These are phyloP conservation scores for Nilaparvata lugens DNA, from an alignment of 1,140 invertebrate species.

Conservation along the genomic window DNA sequence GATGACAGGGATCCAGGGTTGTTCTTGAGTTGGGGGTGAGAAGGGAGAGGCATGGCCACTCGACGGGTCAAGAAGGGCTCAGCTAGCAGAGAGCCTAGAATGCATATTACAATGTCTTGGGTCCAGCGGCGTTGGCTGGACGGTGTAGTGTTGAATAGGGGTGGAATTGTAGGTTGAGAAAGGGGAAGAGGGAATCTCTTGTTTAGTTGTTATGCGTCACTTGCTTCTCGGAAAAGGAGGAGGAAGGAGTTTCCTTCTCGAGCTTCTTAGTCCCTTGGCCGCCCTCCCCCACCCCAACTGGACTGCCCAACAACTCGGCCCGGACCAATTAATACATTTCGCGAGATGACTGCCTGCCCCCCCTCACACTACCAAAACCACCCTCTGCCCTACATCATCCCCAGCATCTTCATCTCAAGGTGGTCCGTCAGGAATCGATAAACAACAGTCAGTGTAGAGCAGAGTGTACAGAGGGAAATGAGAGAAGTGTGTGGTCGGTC, in stretches of 20 bases:
- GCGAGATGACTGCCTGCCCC: conserved; percentile 22
- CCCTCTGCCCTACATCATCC: conserved; percentile 1
- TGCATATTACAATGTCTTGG: conserved; percentile 23
- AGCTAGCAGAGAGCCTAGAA: conserved; percentile 3
- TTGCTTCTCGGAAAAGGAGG: neutral
- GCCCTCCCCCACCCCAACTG: neutral
- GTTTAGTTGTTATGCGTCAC: conserved; percentile 21
- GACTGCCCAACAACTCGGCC: conserved; percentile 10
- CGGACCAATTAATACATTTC: conserved; percentile 28
- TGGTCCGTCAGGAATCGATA: conserved; percentile 27
- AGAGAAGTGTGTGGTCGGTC: conserved; percentile 16
- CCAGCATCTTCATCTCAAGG: conserved; percentile 18
- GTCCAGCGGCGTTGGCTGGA: neutral
- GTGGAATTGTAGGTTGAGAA: neutral
- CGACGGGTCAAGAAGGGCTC: conserved; percentile 8
- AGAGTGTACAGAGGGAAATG: conserved; percentile 18
- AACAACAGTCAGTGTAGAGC: conserved; percentile 19
- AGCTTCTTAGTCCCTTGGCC: neutral
- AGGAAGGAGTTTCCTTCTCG: too few species aligned
- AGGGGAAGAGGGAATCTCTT: conserved; percentile 9
- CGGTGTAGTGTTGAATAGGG: conserved; percentile 1
- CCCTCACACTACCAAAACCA: conserved; percentile 6
- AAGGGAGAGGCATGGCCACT: neutral
- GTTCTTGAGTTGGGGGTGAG: neutral
- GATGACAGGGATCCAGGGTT: neutral